Conservation (phyloP, 2,113 vertebrate species). For the Apodemus sylvaticus region DNA sequence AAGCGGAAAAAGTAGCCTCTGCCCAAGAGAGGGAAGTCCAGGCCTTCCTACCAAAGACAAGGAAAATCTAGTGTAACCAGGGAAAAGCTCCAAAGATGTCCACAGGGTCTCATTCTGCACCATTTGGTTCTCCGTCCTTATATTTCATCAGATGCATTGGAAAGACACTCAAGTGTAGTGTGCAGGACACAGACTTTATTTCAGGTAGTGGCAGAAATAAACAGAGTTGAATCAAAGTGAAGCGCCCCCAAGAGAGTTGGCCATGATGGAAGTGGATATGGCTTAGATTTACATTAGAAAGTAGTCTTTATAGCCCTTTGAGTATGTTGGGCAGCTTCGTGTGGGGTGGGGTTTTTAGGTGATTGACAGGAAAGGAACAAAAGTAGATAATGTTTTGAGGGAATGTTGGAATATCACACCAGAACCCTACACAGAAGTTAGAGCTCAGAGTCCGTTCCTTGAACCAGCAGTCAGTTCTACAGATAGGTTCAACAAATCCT, state of each 20-base stretch:
- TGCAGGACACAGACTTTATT: background rate
- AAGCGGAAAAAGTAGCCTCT: background rate
- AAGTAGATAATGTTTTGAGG: background rate
- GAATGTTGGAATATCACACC: background rate
- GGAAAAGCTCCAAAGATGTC: background rate
- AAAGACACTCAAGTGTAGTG: background rate
- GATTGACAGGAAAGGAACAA: background rate
- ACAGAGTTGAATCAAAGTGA: background rate
- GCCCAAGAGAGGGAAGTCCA: background rate
- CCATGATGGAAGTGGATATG: too few relatives aligned
- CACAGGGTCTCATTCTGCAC: background rate
- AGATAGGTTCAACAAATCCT: background rate
- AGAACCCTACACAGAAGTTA: background rate
- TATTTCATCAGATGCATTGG: background rate
- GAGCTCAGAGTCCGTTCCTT: background rate
- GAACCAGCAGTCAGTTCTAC: background rate
- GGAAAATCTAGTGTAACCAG: background rate
- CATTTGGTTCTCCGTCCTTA: background rate
- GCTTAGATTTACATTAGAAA: background rate
- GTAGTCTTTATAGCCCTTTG: background rate
- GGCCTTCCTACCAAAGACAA: background rate
- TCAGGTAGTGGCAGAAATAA: background rate
- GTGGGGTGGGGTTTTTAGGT: background rate
- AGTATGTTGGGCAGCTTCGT: background rate
- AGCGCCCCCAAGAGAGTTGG: background rate